A percentile compares a stretch with the other conserved stretches of the same genome.
Conservation (phyloP, 2,797 vertebrate genomes). For the Hoplostethus atlanticus region DNA sequence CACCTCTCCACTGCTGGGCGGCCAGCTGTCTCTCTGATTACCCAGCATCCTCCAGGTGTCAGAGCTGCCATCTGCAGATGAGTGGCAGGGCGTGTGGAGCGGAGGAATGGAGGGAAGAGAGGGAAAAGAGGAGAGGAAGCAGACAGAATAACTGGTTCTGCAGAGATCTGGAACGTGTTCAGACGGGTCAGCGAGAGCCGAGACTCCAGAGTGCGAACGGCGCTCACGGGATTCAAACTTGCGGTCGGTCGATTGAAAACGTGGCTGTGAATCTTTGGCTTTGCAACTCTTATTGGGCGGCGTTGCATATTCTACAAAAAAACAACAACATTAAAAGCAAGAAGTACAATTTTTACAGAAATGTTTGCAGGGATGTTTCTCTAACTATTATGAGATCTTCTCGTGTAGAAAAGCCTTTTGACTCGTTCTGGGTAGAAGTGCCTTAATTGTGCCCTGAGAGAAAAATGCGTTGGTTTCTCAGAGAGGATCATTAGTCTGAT, state of each 20-base stretch:
- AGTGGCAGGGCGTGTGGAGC: conserved; percentile 62
- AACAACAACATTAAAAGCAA: not conserved
- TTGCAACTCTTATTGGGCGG: not conserved
- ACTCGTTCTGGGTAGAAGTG: conserved; percentile 57
- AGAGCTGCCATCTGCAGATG: conserved; percentile 74
- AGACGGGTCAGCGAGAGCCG: conserved; percentile 69
- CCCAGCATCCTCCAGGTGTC: conserved; percentile 75
- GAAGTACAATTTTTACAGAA: conserved; percentile 16
- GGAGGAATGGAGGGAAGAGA: conserved; percentile 45
- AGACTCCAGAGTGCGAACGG: conserved; percentile 42
- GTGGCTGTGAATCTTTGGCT: conserved; percentile 11
- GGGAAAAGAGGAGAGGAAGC: conserved; percentile 34
- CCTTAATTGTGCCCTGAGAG: conserved; percentile 77
- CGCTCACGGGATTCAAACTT: conserved; percentile 44
- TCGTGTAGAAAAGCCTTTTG: conserved; percentile 47
- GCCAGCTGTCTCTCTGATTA: conserved; percentile 75
- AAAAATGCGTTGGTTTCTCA: conserved; percentile 50
- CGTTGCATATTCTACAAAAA: not conserved
- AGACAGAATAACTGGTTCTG: conserved; percentile 77
- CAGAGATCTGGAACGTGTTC: conserved; percentile 78
- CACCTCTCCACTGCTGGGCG: conserved; percentile 40
- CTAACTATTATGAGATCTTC: conserved; percentile 55
- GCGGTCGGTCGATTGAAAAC: conserved; percentile 19
- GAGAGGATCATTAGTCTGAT: conserved; percentile 72
- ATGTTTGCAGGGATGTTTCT: conserved; percentile 35